Base-by-base conservation (phyloP, 2,113 vertebrate species). In the Callaeas wilsoni region DNA sequence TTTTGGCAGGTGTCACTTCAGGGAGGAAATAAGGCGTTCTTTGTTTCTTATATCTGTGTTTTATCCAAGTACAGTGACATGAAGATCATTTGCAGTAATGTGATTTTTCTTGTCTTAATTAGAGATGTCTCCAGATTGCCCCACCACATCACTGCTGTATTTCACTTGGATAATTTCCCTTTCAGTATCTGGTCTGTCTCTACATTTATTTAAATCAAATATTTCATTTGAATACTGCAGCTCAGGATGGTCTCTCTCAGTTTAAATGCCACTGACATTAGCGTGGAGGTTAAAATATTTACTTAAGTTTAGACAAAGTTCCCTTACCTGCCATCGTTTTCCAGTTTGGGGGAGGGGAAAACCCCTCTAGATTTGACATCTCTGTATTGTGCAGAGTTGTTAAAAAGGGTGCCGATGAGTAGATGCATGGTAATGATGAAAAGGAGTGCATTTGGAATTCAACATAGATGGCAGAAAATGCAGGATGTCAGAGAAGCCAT, bases 371-470 rank as follows among this genome's bases (percentile, higher is more conserved):
- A 53, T 96, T 95, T 98, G 97, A 97, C 97, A 97, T 97, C 87
- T 97, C 84, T 94, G 44, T 90, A 78, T 97, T 96, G 89, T 97
- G 81, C 90, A 74, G 87, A 86, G 91, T 93, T 97, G 85, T 97
- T 98, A 94, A 95, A 93, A 98, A 96, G 89, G 64, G 88, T 96
- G 95, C 79, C 30, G 69, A 95, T 95, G 92, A 96, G 80, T 89
- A 77, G 97, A 89, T 96, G 97, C 95, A 96, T 95, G 82, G 92
- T 95, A 97, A 97, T 97, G 96, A 98, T 97, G 96, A 96, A 97
- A 97, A 97, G 67, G 82, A 90, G 88, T 44, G 63, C 96, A 94
- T 97, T 98, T 98, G 94, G 94, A 98, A 98, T 98, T 98, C 98
- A 97, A 39, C 91, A 37, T 95, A 80, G 90, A 94, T 87, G 95